Evolutionary conservation across 2,797 vertebrate species (phyloP), one percentile per base, ranked within the genome.

Genomic region (Benthosema pterotum): DNA sequence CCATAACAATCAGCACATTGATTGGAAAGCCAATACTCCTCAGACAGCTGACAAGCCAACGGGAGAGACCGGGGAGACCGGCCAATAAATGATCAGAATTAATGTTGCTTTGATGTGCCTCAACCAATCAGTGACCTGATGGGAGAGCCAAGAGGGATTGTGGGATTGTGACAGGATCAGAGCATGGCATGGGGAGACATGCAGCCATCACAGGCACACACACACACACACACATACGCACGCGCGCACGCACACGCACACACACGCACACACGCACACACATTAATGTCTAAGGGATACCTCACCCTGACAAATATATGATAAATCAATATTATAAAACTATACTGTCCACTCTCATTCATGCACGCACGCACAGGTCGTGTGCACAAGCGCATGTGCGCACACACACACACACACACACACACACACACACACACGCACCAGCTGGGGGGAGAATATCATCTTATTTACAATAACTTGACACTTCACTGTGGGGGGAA

Each of bases 391-490:
- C 38, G 19, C 19, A 22, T 4, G 19, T 4, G 4, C 19, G 19
- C 22, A 25, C 22, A 5, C 22, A 25, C 22, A 5, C 22, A 25
- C 22, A 5, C 19, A 22, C 19, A 4, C 19, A 22, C 19, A 4
- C 13, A 66, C 68, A 70, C 64, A 56, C 25, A 51, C 58, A 18
- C 57, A 60, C 46, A 17, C 47, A 49, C 47, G 42, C 16, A 51
- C 64, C 38, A 48, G 32, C 62, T 57, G 59, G 25, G 72, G 72
- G 19, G 74, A 87, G 82, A 88, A 86, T 82, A 83, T 89, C 79
- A 89, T 91, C 85, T 90, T 86, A 91, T 92, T 91, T 91, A 90
- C 80, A 79, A 86, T 89, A 89, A 88, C 86, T 87, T 89, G 89
- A 88, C 87, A 88, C 86, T 87, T 86, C 76, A 77, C 77, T 75